A percentile compares a stretch with the other conserved stretches of the same genome.
phyloP scores from a whole-genome alignment of 2,888 invertebrate species.

The Agrotis puta region DNA sequence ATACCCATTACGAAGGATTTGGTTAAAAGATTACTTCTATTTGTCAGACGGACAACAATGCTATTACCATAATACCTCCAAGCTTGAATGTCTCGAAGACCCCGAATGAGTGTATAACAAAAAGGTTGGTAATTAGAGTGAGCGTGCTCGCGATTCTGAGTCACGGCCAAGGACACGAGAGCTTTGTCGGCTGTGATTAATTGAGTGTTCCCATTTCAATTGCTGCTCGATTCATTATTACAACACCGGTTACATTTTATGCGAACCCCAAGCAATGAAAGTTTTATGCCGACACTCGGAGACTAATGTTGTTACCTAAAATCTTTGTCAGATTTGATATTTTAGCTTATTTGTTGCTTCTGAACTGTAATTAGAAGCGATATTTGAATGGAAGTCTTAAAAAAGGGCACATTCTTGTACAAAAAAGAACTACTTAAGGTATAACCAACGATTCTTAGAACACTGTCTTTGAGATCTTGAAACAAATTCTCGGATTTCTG shows the following conservation, averaged over 20 bases:
- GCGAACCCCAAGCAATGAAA: slow-evolving; percentile 56
- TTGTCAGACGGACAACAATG: slow-evolving; percentile 51
- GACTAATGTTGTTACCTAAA: slow-evolving; percentile 35
- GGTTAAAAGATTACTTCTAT: slow-evolving; percentile 44
- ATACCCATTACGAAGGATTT: slow-evolving; percentile 23
- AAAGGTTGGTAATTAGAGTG: slow-evolving; percentile 70
- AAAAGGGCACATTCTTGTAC: neutral
- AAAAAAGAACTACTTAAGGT: neutral
- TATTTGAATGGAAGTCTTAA: neutral
- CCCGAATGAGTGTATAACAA: slow-evolving; percentile 65
- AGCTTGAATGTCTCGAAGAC: slow-evolving; percentile 51
- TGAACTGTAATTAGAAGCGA: slow-evolving; percentile 1
- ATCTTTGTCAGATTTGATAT: slow-evolving; percentile 30
- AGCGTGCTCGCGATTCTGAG: slow-evolving; percentile 68
- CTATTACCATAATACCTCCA: slow-evolving; percentile 53
- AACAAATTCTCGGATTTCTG: no score
- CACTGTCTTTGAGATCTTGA: no score
- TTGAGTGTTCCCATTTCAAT: slow-evolving; percentile 69
- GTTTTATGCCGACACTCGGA: slow-evolving; percentile 36
- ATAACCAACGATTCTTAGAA: no score
- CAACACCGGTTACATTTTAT: slow-evolving; percentile 60
- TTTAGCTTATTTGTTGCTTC: slow-evolving; percentile 13
- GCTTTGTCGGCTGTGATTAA: slow-evolving; percentile 72
- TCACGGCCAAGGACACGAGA: slow-evolving; percentile 78
- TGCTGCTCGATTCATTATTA: slow-evolving; percentile 67